Evolutionary conservation across 2,888 invertebrate species (phyloP), one percentile per base, ranked within the genome.

Genomic region (Pachliopta kotzebuea): DNA sequence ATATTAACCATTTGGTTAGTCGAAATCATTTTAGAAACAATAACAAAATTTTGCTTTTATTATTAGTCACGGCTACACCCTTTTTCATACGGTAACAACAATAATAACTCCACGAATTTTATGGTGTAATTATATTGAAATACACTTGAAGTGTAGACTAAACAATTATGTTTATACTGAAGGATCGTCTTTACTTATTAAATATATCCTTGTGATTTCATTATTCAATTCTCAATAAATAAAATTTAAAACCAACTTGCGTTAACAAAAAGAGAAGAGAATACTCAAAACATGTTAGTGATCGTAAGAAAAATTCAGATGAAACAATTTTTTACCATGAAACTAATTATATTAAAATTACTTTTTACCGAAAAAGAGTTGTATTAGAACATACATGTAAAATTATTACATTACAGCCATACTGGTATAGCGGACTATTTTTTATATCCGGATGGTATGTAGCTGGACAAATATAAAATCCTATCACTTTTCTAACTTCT

Each of bases 11-110:
- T 54, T 21, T 24, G 3, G 20, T 45, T 56, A 56, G 11, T n/a
- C 17, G 42, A 52, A 52, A 63, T 58, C 54, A 26, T 53, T 58
- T 29, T 24, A 63, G 4, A 52, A 57, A 21, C 21, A 50, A 62
- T 62, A 56, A 62, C 23, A 56, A 23, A 54, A 42, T 23, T 20
- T 24, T 63, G 58, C 58, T 57, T 63, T 53, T 45, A 29, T 58
- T 58, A 14, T 42, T 26, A 53, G 57, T 57, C 53, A 62, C 57
- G 62, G 17, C 23, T 57, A 20, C 57, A 20, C 42, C 57, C 14
- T 50, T 23, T 45, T 54, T 42, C 37, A 56, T 23, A 31, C 9
- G 20, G 20, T 21, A 24, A 45, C 26, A 45, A 59, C 50, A 31
- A 31, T 14, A 29, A 9, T 52, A 29, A 31, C 26, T 57, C 57